Evolutionary conservation across 2,888 invertebrate species (phyloP), one percentile per base, ranked within the genome.

Genomic region (Panzeria rudis): DNA sequence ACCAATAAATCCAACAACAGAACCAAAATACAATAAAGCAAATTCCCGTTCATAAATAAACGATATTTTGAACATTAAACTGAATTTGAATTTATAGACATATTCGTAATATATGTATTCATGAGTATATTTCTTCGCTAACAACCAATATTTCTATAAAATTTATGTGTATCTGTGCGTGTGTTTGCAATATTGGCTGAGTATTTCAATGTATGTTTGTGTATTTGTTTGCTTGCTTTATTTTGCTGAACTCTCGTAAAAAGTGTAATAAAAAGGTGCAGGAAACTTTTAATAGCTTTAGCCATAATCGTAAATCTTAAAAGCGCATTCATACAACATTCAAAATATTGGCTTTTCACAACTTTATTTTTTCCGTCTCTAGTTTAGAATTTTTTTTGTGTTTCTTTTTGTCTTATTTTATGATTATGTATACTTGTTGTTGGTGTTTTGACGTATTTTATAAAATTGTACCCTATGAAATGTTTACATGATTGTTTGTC

Each of bases 21-120:
- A 66, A 50, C 17, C 52, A 1, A 41, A 69, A 54, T n/a, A 75
- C 68, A 79, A 90, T 90, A 90, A 90, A 90, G 88, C 89, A 79
- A 90, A 91, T 90, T 91, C 90, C 89, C 90, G 87, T 91, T 89
- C 91, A 91, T 90, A 90, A 90, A 90, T 91, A 91, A 90, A 90
- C 90, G 90, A 90, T 90, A 88, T 87, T 88, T 76, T 79, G 69
- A 83, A 79, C 77, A 83, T 78, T 81, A 84, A 80, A 84, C 68
- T 86, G 52, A 78, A 76, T 80, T 76, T 76, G 56, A 72, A 44
- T 77, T 78, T 82, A 71, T 79, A 72, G 76, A 66, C 71, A 83
- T 72, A 66, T 78, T 64, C 50, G 69, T 75, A 77, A 79, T 72
- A 71, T 78, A 66, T 76, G 77, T 86, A 69, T 81, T 72, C 73